These are phyloP conservation scores for Thalassophryne amazonica DNA, from an alignment of 2,797 vertebrate genomes.

Conservation along the genomic window DNA sequence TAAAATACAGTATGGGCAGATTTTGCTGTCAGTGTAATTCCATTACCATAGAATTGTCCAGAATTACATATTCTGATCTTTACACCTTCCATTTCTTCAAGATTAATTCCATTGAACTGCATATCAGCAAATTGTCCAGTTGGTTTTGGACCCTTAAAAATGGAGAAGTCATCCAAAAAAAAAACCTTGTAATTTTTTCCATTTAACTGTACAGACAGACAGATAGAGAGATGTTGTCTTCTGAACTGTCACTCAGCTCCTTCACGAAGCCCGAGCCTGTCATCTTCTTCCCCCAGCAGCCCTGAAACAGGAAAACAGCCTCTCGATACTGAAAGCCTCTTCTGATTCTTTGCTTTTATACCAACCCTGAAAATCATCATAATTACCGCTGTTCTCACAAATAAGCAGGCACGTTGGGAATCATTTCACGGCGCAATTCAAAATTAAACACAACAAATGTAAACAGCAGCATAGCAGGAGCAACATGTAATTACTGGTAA, in stretches of 20 bases:
- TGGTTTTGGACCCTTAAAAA: too few relatives aligned
- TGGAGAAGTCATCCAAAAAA: too few relatives aligned
- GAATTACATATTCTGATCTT: too few relatives aligned
- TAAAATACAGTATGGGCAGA: too few relatives aligned
- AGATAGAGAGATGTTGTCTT: background rate
- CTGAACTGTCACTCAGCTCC: constrained; percentile 4
- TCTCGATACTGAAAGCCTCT: constrained; percentile 50
- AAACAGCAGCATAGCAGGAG: constrained; percentile 64
- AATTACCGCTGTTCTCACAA: constrained; percentile 66
- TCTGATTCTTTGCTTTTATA: constrained; percentile 55
- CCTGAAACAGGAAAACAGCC: constrained; percentile 29
- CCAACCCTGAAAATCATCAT: constrained; percentile 64
- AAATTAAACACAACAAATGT: constrained; percentile 76
- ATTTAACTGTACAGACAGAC: too few relatives aligned
- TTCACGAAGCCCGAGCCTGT: constrained; percentile 20
- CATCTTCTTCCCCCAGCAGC: constrained; percentile 13
- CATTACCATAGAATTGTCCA: too few relatives aligned
- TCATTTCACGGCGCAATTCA: constrained; percentile 64
- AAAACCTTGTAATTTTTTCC: too few relatives aligned
- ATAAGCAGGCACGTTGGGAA: constrained; percentile 57
- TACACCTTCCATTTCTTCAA: too few relatives aligned
- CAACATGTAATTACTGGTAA: constrained; percentile 76
- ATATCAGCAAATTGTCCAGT: too few relatives aligned
- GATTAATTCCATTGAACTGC: too few relatives aligned
- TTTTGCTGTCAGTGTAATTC: too few relatives aligned